phyloP scores from a whole-genome alignment of 2,113 vertebrate species.

The Promerops cafer region DNA sequence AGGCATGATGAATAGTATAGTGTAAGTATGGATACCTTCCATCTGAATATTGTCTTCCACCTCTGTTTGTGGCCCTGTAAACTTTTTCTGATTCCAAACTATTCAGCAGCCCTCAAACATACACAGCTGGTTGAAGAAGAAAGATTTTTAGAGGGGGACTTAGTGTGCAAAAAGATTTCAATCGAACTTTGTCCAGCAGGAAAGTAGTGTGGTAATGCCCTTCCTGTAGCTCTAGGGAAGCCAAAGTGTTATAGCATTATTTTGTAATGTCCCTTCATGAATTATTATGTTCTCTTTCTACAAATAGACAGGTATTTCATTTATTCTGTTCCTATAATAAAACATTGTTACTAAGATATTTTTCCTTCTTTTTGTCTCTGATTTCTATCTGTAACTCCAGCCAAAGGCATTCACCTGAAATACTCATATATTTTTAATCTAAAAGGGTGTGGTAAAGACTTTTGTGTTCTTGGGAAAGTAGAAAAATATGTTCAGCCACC shows the following conservation, averaged over 20 bases:
- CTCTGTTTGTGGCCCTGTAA: not conserved
- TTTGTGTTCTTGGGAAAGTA: not conserved
- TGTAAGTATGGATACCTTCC: not conserved
- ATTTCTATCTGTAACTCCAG: not conserved
- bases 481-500: not conserved
- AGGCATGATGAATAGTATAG: not conserved
- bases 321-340: not conserved
- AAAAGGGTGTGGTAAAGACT: not conserved
- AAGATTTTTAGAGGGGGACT: not conserved
- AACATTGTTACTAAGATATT: not conserved
- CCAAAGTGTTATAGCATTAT: not conserved
- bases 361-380: not conserved
- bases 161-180: not conserved
- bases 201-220: not conserved
- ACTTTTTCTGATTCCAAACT: not conserved
- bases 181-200: not conserved
- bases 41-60: not conserved
- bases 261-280: not conserved
- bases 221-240: not conserved
- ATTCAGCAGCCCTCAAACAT: not conserved
- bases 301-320: not conserved
- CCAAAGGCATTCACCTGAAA: not conserved
- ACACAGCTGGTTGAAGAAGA: not conserved
- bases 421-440: not conserved
- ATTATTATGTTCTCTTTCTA: not conserved